phyloP scores from a whole-genome alignment of 2,113 vertebrate species.

The Anolis sagrei region DNA sequence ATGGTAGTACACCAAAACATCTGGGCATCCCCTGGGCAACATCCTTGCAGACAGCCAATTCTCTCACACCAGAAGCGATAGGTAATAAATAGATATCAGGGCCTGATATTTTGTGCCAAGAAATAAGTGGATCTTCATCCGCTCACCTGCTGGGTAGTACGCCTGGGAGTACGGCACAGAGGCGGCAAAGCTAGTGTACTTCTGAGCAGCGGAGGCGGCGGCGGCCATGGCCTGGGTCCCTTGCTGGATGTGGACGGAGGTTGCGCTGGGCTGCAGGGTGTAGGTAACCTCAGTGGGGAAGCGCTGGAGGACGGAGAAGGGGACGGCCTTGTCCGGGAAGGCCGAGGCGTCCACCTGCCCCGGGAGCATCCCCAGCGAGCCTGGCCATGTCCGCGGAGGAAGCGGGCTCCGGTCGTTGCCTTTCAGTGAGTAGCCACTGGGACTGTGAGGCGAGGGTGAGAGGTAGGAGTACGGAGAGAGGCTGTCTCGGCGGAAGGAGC shows the following conservation, averaged over 20 bases:
- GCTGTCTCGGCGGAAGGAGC: constrained; percentile 62
- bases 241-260: constrained; percentile 69
- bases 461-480: constrained; percentile 68
- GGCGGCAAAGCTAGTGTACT: constrained; percentile 62
- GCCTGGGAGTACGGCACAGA: constrained; percentile 70
- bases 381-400: constrained; percentile 72
- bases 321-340: constrained; percentile 70
- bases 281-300: constrained; percentile 66
- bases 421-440: constrained; percentile 56
- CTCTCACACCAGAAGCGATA: too few species aligned
- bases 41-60: too few species aligned
- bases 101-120: neutral
- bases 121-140: constrained; percentile 46
- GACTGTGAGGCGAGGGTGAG: constrained; percentile 63
- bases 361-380: constrained; percentile 70
- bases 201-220: constrained; percentile 56
- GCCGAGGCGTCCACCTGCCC: constrained; percentile 66
- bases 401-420: constrained; percentile 70
- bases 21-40: too few species aligned
- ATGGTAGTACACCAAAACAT: too few species aligned
- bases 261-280: constrained; percentile 64
- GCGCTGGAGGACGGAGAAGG: constrained; percentile 64
- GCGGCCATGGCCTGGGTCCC: constrained; percentile 52
- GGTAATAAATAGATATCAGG: too few species aligned
- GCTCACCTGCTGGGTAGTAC: constrained; percentile 77